Evolutionary conservation across 2,888 invertebrate species (phyloP), one percentile per base, ranked within the genome.

Genomic region (Phengaris arion): DNA sequence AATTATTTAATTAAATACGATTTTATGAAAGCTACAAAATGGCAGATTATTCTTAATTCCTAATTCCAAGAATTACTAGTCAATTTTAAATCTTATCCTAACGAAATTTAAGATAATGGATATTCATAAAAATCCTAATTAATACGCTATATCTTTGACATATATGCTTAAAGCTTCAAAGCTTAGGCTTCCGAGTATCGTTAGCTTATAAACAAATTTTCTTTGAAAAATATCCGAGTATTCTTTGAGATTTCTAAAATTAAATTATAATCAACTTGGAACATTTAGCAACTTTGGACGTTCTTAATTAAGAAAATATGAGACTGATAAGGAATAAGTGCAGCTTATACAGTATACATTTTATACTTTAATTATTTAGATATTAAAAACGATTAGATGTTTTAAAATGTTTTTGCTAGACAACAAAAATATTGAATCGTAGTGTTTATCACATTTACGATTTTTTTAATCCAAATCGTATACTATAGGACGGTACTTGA

Each of bases 131-230:
- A 15, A 15, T 52, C 48, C 46, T 74, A 74, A 68, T 45, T 35
- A 4, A 35, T 74, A 83, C 8, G 8, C 8, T 48, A 48, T 7
- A 48, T 91, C 92, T 92, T 92, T 92, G 92, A 91, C 86, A 89
- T 89, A 80, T 82, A 86, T 83, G 84, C 81, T 92, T 92, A 92
- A 92, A 92, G 92, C 92, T 92, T 89, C 85, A 77, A 81, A 85
- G 86, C 89, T 89, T 90, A 90, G 89, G 88, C 88, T 87, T 80
- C 75, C 74, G 76, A 77, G 77, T 75, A 78, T 76, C 74, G 59
- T 69, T 75, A 6, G 13, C 64, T 54, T 22, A 45, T 15, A 68
- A 68, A 68, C 35, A 74, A 74, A 54, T 51, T 68, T 64, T 68
- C 68, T 68, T 68, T 45, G 68, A 68, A 22, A 22, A 68, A 64